Base-by-base conservation (phyloP, 2,113 vertebrate genomes). In the Sterrhoptilus dennistouni region DNA sequence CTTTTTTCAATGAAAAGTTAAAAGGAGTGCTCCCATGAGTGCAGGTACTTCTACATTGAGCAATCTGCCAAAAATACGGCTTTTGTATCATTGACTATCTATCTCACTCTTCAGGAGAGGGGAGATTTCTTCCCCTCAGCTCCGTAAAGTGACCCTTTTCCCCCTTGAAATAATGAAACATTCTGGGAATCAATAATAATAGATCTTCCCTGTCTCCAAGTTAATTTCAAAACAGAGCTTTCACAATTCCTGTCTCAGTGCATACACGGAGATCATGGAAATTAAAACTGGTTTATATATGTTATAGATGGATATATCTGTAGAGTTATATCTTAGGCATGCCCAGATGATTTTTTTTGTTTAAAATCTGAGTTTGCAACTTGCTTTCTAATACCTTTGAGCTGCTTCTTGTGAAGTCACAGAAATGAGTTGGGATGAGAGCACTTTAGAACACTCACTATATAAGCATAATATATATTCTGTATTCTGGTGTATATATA, bases 381-480 rank as follows among this genome's bases (percentile, higher is more conserved):
- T 79, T 7, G 1, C 25, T 68, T 91, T 50, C 42, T 72, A 36
- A 68, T 7, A 31, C 19, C 33, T 36, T 65, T 9, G 17, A 53
- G 25, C 25, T 83, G 22, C 47, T 81, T 40, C 44, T 56, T 65
- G 23, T 31, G 15, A 45, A 66, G 60, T 52, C n/a, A 82, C 52
- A 80, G 33, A 54, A 64, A 52, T 22, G 0, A 68, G 6, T 0
- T 60, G 21, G 38, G 12, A 49, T n/a, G 19, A 53, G 49, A 75
- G 17, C 0, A 5, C 33, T 81, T 49, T 20, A 68, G 28, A 94
- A 72, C 9, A 16, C 25, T 33, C 27, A 36, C 21, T 14, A 40
- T 14, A 35, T 3, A 28, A 1, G 1, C 4, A 14, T 28, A 25
- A 25, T 7, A 29, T 2, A n/a, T 44, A 18, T 64, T 10, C 29